These are phyloP conservation scores for Octopus bimaculoides DNA, from an alignment of 1,140 invertebrate genomes.

Conservation along the genomic window DNA sequence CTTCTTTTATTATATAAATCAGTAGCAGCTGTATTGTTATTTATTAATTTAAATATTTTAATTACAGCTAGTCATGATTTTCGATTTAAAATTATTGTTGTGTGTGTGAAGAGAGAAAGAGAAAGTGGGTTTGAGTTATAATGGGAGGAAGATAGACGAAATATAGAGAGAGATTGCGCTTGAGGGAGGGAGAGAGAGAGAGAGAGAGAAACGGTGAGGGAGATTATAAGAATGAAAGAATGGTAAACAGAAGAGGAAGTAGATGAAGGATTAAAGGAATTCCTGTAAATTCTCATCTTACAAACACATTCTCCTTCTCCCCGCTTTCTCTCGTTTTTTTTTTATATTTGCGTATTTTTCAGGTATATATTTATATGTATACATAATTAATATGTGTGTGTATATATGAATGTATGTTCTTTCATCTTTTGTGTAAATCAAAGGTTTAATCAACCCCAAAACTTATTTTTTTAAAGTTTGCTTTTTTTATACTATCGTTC, in stretches of 20 bases:
- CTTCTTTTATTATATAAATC: background rate
- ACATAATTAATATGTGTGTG: background rate
- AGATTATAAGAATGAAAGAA: constrained; percentile 16
- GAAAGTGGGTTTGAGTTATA: constrained; percentile 20
- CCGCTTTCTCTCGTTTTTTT: background rate
- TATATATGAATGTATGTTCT: background rate
- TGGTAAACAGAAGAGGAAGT: constrained; percentile 18
- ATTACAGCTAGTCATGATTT: no score
- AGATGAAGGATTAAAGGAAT: constrained; percentile 10
- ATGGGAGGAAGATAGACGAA: constrained; percentile 16
- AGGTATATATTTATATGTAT: background rate
- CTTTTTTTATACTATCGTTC: no score
- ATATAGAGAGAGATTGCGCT: no score
- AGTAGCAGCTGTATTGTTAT: background rate
- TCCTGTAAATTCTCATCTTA: background rate
- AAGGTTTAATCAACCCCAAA: no score
- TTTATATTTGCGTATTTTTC: background rate
- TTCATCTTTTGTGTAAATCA: no score
- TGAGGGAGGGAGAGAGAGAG: constrained; percentile 20
- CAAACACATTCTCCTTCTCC: background rate
- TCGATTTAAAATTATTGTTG: background rate
- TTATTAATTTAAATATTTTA: background rate
- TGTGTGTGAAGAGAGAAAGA: constrained; percentile 14
- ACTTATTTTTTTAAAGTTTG: no score
- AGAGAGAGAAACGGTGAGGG: constrained; percentile 20